phyloP scores from a whole-genome alignment of 2,888 invertebrate genomes.

The Calameuta pallipes region DNA sequence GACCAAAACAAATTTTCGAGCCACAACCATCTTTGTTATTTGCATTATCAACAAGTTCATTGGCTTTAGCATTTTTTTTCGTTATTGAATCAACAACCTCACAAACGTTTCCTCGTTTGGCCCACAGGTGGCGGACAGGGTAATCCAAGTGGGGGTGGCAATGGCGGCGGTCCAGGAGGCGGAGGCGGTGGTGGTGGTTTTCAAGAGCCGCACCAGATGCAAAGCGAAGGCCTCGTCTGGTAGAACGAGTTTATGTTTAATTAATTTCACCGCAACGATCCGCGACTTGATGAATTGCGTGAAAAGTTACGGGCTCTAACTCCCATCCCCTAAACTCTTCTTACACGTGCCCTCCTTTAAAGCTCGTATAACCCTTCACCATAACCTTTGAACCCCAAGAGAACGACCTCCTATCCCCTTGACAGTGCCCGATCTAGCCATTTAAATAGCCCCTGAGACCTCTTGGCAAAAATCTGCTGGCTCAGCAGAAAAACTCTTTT shows the following conservation, averaged over 20 bases:
- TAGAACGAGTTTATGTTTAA: slow-evolving; percentile 68
- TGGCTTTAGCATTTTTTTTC: not conserved
- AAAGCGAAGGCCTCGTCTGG: slow-evolving; percentile 82
- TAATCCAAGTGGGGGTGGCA: slow-evolving; percentile 71
- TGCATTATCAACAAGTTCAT: not conserved
- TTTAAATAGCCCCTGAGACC: slow-evolving; percentile 11
- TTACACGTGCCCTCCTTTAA: not conserved
- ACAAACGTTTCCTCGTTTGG: not conserved
- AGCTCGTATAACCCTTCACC: not conserved
- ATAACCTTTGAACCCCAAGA: not conserved
- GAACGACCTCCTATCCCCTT: not conserved
- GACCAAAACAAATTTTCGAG: not conserved
- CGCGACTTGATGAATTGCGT: slow-evolving; percentile 8
- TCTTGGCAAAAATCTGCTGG: slow-evolving; percentile 8
- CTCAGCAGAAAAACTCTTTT: not conserved
- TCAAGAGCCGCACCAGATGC: slow-evolving; percentile 79
- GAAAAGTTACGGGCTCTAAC: not conserved
- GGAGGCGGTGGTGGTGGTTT: slow-evolving; percentile 79
- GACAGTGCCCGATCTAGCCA: not conserved
- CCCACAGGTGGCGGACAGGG: slow-evolving; percentile 78
- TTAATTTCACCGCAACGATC: slow-evolving; percentile 41
- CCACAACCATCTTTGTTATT: not conserved
- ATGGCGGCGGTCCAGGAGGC: slow-evolving; percentile 77
- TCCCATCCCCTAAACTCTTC: not conserved
- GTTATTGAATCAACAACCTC: not conserved